Conservation (phyloP, 2,113 vertebrate genomes). For the Mastomys natalensis region DNA sequence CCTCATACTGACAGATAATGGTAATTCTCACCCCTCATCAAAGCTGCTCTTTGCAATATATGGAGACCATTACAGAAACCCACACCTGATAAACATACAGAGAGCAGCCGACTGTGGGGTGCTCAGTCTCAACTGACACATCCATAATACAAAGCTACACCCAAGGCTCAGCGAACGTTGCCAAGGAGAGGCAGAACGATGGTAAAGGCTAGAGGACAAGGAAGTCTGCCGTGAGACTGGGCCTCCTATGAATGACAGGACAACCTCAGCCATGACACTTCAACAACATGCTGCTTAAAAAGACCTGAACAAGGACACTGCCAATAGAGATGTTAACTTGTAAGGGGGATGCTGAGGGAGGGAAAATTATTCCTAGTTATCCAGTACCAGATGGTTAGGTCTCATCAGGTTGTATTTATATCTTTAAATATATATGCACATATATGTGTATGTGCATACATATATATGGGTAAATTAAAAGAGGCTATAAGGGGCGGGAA, state of each 20-base stretch:
- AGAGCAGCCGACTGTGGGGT: neutral
- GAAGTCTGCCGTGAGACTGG: neutral
- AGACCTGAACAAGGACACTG: neutral
- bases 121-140: neutral
- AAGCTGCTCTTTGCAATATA: neutral
- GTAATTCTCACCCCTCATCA: neutral
- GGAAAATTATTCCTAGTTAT: neutral
- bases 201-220: neutral
- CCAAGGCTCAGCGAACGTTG: neutral
- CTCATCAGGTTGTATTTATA: neutral
- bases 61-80: neutral
- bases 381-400: neutral
- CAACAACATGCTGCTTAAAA: neutral
- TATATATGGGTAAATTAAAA: neutral
- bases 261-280: neutral
- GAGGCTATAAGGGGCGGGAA: neutral
- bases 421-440: neutral
- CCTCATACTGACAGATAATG: too few species aligned
- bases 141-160: too few species aligned
- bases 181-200: neutral
- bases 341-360: neutral
- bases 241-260: neutral
- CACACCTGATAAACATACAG: neutral
- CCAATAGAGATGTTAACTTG: neutral
- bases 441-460: neutral